Evolutionary conservation across 2,113 vertebrate species (phyloP).

Genomic region (Crocuta crocuta): DNA sequence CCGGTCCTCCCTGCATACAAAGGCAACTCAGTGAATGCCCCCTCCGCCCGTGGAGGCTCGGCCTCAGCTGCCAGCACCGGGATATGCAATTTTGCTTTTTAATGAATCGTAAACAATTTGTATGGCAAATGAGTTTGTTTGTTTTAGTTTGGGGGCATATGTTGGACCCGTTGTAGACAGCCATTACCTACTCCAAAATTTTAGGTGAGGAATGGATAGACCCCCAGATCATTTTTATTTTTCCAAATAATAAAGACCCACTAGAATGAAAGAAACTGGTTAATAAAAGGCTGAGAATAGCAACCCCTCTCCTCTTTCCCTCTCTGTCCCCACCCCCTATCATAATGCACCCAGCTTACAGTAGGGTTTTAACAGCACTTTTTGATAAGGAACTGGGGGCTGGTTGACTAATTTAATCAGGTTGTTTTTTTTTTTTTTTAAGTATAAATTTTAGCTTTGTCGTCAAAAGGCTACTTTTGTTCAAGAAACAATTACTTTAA

Average conservation of each 20-base stretch:
- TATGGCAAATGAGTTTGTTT: slow-evolving; percentile 89
- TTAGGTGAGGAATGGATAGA: slow-evolving; percentile 59
- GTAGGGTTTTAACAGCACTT: slow-evolving; percentile 80
- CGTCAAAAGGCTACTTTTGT: slow-evolving; percentile 72
- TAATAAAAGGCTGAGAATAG: slow-evolving; percentile 86
- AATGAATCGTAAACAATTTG: slow-evolving; percentile 93
- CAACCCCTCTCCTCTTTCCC: slow-evolving; percentile 76
- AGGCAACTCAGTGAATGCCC: slow-evolving; percentile 89
- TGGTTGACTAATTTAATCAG: slow-evolving; percentile 80
- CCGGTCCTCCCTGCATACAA: slow-evolving; percentile 89
- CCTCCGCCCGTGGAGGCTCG: slow-evolving; percentile 85
- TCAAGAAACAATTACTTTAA: slow-evolving; percentile 79
- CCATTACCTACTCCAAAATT: slow-evolving; percentile 65
- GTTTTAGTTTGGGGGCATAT: slow-evolving; percentile 88
- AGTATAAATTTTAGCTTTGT: slow-evolving; percentile 81
- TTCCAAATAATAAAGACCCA: slow-evolving; percentile 83
- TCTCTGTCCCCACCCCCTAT: slow-evolving; percentile 53
- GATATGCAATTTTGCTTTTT: slow-evolving; percentile 92
- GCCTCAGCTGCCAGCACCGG: slow-evolving; percentile 89
- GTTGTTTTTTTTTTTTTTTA: slow-evolving; percentile 6
- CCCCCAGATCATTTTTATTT: slow-evolving; percentile 52
- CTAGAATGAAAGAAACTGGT: slow-evolving; percentile 89
- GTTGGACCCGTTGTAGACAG: slow-evolving; percentile 75
- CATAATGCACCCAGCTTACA: slow-evolving; percentile 66
- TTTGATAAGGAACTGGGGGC: slow-evolving; percentile 80